Conservation (phyloP, 2,888 invertebrate genomes). For the Deilephila elpenor region DNA sequence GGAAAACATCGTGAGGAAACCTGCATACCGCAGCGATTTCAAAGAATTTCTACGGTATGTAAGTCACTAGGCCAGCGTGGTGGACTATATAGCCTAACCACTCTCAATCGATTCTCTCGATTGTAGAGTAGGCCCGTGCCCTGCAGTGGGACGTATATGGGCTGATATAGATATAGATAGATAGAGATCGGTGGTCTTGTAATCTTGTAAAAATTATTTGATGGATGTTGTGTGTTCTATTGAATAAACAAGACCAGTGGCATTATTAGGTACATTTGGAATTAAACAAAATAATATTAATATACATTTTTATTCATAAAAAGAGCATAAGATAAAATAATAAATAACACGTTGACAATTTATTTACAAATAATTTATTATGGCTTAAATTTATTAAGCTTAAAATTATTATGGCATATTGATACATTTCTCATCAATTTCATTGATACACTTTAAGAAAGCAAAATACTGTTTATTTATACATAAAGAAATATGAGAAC, state of each 20-base stretch:
- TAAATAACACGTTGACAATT: constrained; percentile 24
- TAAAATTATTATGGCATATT: constrained; percentile 56
- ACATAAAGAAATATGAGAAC: constrained; percentile 32
- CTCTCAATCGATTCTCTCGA: too few species aligned
- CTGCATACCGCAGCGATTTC: too few species aligned
- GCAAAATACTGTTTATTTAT: constrained; percentile 44
- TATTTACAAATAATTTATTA: constrained; percentile 37
- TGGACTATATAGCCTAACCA: too few species aligned
- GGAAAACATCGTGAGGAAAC: too few species aligned
- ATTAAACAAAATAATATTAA: constrained; percentile 33
- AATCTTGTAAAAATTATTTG: too few species aligned
- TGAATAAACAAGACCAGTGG: not conserved
- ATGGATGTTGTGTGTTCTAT: too few species aligned
- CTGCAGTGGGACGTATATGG: too few species aligned
- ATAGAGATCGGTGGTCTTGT: too few species aligned
- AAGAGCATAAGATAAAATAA: constrained; percentile 45
- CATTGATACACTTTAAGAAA: constrained; percentile 34
- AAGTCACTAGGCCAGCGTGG: too few species aligned
- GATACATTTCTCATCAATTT: constrained; percentile 40
- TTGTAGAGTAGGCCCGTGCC: too few species aligned
- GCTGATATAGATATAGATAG: too few species aligned
- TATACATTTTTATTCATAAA: constrained; percentile 29
- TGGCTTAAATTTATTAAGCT: constrained; percentile 34
- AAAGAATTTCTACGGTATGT: too few species aligned
- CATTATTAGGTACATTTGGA: constrained; percentile 13